Evolutionary conservation across 2,113 vertebrate genomes (phyloP).

Genomic region (Scophthalmus maximus): DNA sequence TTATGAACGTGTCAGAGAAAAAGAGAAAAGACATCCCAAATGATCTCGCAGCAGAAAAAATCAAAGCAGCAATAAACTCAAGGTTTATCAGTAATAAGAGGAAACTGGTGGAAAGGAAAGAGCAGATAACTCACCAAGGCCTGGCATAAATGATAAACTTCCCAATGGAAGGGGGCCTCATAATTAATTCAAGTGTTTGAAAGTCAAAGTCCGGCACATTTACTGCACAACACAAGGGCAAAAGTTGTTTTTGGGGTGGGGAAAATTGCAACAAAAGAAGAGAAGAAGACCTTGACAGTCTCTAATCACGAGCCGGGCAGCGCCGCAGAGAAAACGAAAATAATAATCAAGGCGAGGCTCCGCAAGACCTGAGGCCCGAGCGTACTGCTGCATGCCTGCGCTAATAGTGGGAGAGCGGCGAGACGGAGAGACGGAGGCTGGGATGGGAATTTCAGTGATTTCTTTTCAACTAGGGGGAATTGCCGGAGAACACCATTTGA

Average conservation of each 20-base stretch:
- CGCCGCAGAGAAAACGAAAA: slow-evolving; percentile 59
- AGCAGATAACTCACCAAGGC: slow-evolving; percentile 14
- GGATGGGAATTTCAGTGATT: slow-evolving; percentile 70
- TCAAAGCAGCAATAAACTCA: slow-evolving; percentile 14
- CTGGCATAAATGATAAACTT: slow-evolving; percentile 25
- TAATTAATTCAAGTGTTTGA: slow-evolving; percentile 49
- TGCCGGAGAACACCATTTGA: slow-evolving; percentile 69
- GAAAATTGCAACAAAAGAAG: slow-evolving; percentile 42
- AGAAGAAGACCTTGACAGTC: slow-evolving; percentile 50
- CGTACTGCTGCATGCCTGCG: slow-evolving; percentile 20
- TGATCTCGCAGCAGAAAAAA: neutral
- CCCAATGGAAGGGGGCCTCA: slow-evolving; percentile 14
- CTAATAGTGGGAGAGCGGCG: slow-evolving; percentile 41
- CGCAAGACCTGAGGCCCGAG: slow-evolving; percentile 7
- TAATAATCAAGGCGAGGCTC: slow-evolving; percentile 54
- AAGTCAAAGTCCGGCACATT: slow-evolving; percentile 51
- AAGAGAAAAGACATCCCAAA: too few relatives aligned
- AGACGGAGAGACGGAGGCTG: slow-evolving; percentile 17
- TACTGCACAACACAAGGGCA: slow-evolving; percentile 6
- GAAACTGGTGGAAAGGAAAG: slow-evolving; percentile 5
- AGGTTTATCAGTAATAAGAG: slow-evolving; percentile 29
- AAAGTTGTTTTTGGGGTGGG: slow-evolving; percentile 11
- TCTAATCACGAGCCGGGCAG: slow-evolving; percentile 44
- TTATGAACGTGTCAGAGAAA: too few relatives aligned
- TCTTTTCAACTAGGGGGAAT: slow-evolving; percentile 65